A percentile compares a stretch with the other conserved stretches of the same genome.
Evolutionary conservation across 2,888 invertebrate genomes (phyloP).

Genomic region (Nysson spinosus): DNA sequence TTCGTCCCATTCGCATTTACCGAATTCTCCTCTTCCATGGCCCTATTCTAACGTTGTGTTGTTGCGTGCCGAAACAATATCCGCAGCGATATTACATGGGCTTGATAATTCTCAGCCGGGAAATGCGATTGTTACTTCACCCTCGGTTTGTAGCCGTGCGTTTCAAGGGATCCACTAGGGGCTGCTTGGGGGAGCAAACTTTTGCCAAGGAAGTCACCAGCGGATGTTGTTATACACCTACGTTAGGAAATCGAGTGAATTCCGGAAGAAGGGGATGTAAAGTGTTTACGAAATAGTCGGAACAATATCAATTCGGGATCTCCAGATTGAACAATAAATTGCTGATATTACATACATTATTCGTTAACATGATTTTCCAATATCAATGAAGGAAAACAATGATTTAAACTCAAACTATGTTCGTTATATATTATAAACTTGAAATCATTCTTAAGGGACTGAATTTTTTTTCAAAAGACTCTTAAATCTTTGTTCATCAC

Average conservation of each 20-base stretch:
- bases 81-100: slow-evolving; percentile 75
- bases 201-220: slow-evolving; percentile 52
- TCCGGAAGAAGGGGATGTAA: slow-evolving; percentile 48
- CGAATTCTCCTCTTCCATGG: slow-evolving; percentile 46
- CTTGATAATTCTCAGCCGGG: slow-evolving; percentile 71
- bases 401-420: too few species aligned
- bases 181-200: slow-evolving; percentile 47
- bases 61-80: slow-evolving; percentile 73
- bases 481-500: too few species aligned
- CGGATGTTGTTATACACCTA: slow-evolving; percentile 55
- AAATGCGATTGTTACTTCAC: slow-evolving; percentile 74
- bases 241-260: slow-evolving; percentile 35
- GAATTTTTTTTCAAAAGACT: too few species aligned
- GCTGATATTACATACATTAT: too few species aligned
- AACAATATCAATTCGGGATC: slow-evolving; percentile 38
- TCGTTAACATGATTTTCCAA: too few species aligned
- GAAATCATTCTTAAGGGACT: too few species aligned
- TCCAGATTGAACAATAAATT: too few species aligned
- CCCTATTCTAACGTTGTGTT: slow-evolving; percentile 25
- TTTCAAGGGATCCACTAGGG: slow-evolving; percentile 9
- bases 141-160: slow-evolving; percentile 38
- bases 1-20: slow-evolving; percentile 28
- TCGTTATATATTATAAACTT: too few species aligned
- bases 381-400: too few species aligned
- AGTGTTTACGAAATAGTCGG: slow-evolving; percentile 48